Base-by-base conservation (phyloP, 92 coral and sea anemone genomes). In the Porites divaricata region DNA sequence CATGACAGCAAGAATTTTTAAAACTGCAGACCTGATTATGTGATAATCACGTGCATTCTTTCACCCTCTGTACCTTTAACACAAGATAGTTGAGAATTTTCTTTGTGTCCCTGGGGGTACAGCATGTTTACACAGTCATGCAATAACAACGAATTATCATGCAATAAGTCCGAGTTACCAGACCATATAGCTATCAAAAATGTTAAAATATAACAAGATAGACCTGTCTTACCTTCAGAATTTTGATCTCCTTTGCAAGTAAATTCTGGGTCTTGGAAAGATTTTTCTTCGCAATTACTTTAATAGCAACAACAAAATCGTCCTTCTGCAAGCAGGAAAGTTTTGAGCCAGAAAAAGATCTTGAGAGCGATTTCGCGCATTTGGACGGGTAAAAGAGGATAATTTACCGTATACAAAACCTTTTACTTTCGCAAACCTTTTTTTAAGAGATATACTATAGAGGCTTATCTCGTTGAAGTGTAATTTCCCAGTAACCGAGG, bases 261-360 rank as follows among this genome's bases (percentile, higher is more conserved):
- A 96, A 93, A 87, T 90, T 96, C 74, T 96, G 98, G 1, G 98
- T 92, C 88, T 96, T 96, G 70, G 98, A 94, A 11, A 96, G 88
- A 76, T 96, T 96, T 87, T 96, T 96, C 91, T 96, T 96, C 67
- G 98, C 91, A 19, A 96, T 96, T 61, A 96, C 98, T 79, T 96
- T 96, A 71, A 96, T 88, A 28, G 98, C 98, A 5, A 96, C 98
- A 64, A 87, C 92, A 49, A 93, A 92, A 67, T 96, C 98, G 6
- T 92, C 94, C 72, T 93, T 94, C 98, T 96, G 89, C 65, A 80
- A 71, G 11, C 66, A 59, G 59, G 22, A 75, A 51, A 52, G 49
- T 5, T 35, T 53, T 53, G 58, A 35, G 7, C 49, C 15, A 26
- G 12, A 63, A 54, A 59, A 35, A 69, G 13, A 24, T 28, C 41